phyloP scores from a whole-genome alignment of 2,797 vertebrate species.

The Hyperoplus immaculatus region DNA sequence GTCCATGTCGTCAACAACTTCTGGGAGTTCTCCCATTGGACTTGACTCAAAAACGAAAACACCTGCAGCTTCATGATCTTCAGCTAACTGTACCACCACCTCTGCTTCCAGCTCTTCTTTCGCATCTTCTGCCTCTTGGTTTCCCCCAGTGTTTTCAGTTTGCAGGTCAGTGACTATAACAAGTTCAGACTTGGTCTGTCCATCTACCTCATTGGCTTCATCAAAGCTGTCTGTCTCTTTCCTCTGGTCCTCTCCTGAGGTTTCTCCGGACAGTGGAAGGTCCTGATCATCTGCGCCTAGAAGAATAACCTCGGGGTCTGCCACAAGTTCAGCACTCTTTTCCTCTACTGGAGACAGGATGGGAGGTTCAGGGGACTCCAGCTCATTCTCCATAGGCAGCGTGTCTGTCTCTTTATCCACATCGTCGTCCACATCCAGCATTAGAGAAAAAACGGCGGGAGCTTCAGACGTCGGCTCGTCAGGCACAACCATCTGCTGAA shows the following conservation, averaged over 20 bases:
- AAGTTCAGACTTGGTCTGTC: conserved; percentile 11
- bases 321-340: conserved; percentile 23
- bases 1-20: conserved; percentile 18
- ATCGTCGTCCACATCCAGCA: conserved; percentile 91
- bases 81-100: background rate
- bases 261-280: conserved; percentile 10
- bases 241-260: conserved; percentile 26
- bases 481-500: conserved; percentile 71
- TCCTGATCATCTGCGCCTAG: conserved; percentile 52
- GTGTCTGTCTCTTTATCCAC: conserved; percentile 57
- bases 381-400: conserved; percentile 46
- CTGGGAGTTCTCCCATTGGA: conserved; percentile 20
- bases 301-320: conserved; percentile 53
- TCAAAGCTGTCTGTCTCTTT: conserved; percentile 46
- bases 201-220: conserved; percentile 19
- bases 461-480: conserved; percentile 77
- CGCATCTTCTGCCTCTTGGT: conserved; percentile 21
- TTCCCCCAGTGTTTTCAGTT: conserved; percentile 22
- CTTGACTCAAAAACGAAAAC: conserved; percentile 3
- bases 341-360: conserved; percentile 19
- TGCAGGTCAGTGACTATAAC: background rate
- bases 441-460: conserved; percentile 89
- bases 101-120: conserved; percentile 13
- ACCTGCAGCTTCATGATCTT: conserved; percentile 25
- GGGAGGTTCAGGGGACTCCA: conserved; percentile 19